Percentiles rank a stretch among this genome's conserved stretches.
Evolutionary conservation across 2,888 invertebrate genomes (phyloP).

Genomic region (Penaeus monodon): DNA sequence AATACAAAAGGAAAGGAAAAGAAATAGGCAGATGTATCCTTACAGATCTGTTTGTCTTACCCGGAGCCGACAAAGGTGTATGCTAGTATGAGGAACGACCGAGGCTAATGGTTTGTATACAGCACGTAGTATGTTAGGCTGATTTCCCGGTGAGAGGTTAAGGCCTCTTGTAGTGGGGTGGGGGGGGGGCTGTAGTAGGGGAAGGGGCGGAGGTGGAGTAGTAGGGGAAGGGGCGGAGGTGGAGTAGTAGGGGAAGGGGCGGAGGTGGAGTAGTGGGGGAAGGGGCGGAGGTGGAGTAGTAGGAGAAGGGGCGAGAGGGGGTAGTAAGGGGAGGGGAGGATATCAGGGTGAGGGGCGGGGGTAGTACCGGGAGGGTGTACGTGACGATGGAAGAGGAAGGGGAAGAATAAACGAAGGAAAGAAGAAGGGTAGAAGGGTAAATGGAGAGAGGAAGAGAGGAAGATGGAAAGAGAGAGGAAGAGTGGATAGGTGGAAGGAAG

Average conservation of each 20-base stretch:
- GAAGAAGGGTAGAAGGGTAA: background rate
- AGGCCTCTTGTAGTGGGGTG: background rate
- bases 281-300: background rate
- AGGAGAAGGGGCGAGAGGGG: background rate
- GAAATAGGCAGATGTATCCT: background rate
- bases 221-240: background rate
- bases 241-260: background rate
- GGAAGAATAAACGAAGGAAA: background rate
- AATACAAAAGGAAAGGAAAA: background rate
- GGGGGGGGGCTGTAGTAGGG: background rate
- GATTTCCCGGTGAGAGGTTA: constrained; percentile 30
- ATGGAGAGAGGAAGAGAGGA: background rate
- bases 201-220: background rate
- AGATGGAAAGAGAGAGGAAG: background rate
- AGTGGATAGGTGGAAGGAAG: background rate
- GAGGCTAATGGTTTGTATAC: constrained; percentile 59
- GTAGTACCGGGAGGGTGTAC: background rate
- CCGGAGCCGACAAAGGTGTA: constrained; percentile 43
- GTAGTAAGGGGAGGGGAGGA: background rate
- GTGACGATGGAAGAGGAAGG: background rate
- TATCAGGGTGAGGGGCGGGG: background rate
- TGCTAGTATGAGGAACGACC: constrained; percentile 46
- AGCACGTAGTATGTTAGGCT: constrained; percentile 53
- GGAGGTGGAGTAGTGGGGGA: background rate
- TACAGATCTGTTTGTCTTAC: constrained; percentile 56